These are phyloP conservation scores for Hydropotes inermis DNA, from an alignment of 2,113 vertebrate species.

Conservation along the genomic window DNA sequence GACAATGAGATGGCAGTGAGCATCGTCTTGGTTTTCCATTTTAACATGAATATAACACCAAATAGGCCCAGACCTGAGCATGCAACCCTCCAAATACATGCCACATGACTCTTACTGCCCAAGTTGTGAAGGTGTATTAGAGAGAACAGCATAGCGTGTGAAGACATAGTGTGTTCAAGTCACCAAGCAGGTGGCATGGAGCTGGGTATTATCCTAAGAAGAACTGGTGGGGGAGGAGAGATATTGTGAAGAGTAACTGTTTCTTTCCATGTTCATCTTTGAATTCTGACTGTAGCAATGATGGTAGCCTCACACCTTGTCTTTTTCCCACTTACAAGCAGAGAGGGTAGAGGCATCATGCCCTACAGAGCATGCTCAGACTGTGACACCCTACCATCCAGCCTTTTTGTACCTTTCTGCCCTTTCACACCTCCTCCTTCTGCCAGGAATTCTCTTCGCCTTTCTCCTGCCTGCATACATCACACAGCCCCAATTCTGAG, in stretches of 20 bases:
- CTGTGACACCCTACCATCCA: accelerated
- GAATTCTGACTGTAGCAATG: background rate
- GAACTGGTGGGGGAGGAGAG: background rate
- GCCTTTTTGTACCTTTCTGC: background rate
- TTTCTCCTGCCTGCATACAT: background rate
- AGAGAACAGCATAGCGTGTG: background rate
- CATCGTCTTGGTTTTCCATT: background rate
- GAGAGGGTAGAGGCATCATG: background rate
- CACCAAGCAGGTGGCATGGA: accelerated
- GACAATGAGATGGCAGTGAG: background rate
- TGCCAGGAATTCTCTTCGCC: background rate
- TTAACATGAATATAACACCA: background rate
- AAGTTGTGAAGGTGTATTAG: background rate
- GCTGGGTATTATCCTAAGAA: background rate
- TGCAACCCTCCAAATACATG: background rate
- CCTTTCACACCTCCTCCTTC: background rate
- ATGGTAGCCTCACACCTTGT: background rate
- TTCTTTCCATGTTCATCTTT: background rate
- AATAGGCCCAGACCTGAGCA: background rate
- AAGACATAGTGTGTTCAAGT: background rate
- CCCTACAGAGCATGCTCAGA: background rate
- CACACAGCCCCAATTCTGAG: background rate
- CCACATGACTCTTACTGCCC: background rate
- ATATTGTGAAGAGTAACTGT: background rate
- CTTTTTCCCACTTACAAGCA: background rate